A percentile compares a stretch with the other conserved stretches of the same genome.
phyloP scores from a whole-genome alignment of 2,888 invertebrate genomes.

The Parnassius smintheus region DNA sequence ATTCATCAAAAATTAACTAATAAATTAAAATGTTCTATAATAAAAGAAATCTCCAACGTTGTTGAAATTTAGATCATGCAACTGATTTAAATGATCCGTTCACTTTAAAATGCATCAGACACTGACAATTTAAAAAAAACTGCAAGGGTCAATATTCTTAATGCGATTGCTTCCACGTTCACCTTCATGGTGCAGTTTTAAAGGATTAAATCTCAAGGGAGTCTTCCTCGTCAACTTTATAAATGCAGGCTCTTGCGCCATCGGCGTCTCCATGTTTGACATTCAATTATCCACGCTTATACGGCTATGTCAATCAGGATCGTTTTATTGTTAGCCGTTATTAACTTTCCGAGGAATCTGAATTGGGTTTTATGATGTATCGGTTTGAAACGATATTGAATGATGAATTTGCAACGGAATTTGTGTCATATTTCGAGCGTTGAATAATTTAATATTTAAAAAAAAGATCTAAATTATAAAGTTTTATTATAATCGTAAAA shows the following conservation, averaged over 20 bases:
- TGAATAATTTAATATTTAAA: too few relatives aligned
- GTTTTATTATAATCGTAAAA: too few relatives aligned
- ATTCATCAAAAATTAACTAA: too few relatives aligned
- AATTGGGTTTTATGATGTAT: neutral
- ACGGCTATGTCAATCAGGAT: conserved; percentile 37
- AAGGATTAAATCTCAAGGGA: conserved; percentile 10
- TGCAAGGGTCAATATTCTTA: neutral
- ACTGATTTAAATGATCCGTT: neutral
- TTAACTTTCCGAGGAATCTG: neutral
- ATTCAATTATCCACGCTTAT: conserved; percentile 39
- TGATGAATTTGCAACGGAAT: neutral
- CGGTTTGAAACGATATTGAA: neutral
- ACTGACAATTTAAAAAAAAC: neutral
- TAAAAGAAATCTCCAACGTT: too few relatives aligned
- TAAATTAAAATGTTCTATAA: too few relatives aligned
- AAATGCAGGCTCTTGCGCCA: neutral
- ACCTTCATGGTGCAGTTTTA: neutral
- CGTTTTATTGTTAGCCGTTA: conserved; percentile 14
- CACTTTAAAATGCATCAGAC: neutral
- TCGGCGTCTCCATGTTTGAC: conserved; percentile 39
- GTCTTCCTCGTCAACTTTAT: neutral
- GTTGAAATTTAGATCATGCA: too few relatives aligned
- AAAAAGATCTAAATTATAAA: too few relatives aligned
- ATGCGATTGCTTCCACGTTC: neutral
- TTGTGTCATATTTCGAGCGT: too few relatives aligned